A percentile compares a stretch with the other conserved stretches of the same genome.
Evolutionary conservation across 2,113 vertebrate species (phyloP).

Genomic region (Dipodomys spectabilis): DNA sequence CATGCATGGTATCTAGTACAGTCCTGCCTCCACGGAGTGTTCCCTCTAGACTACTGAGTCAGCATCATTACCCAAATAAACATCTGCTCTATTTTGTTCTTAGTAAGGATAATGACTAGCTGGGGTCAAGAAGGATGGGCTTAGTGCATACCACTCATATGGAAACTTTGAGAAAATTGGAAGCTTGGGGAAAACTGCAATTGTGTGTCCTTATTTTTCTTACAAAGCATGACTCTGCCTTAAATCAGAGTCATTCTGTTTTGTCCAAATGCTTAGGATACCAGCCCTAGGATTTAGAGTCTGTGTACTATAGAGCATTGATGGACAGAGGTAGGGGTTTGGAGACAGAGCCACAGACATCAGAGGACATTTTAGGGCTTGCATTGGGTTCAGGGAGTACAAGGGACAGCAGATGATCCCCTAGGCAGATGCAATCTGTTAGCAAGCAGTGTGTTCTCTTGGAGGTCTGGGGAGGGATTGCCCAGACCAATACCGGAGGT

Average conservation of each 20-base stretch:
- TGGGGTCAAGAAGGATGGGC: constrained; percentile 67
- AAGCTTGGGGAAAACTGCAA: constrained; percentile 60
- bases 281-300: background rate
- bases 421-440: background rate
- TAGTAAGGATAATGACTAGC: constrained; percentile 75
- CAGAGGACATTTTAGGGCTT: background rate
- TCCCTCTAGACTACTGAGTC: constrained; percentile 74
- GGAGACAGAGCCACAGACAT: background rate
- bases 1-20: background rate
- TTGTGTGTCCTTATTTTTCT: constrained; percentile 57
- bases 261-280: constrained; percentile 12
- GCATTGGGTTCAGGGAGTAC: background rate
- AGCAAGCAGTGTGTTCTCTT: background rate
- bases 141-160: constrained; percentile 58
- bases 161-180: constrained; percentile 73
- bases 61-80: constrained; percentile 75
- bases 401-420: background rate
- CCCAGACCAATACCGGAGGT: background rate
- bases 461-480: background rate
- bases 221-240: constrained; percentile 53
- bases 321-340: background rate
- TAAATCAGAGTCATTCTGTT: background rate
- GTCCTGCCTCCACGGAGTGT: constrained; percentile 33
- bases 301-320: background rate
- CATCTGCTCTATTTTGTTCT: constrained; percentile 75